Evolutionary conservation across 1,140 invertebrate genomes (phyloP).

Genomic region (Drosophila truncata): DNA sequence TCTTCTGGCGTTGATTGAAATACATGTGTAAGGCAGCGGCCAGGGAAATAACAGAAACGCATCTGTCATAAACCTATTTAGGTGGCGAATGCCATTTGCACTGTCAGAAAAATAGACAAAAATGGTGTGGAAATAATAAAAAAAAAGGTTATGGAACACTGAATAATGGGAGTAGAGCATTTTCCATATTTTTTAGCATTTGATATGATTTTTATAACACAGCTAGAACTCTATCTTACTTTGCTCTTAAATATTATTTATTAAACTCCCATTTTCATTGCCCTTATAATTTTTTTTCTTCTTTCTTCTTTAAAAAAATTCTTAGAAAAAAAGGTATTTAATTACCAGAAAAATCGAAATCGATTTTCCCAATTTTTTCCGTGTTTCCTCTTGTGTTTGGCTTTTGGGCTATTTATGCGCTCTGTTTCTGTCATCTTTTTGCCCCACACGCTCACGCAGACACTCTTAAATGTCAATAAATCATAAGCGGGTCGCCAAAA

Average conservation of each 20-base stretch:
- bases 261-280: neutral
- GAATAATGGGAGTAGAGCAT: neutral
- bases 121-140: constrained; percentile 1
- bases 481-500: constrained; percentile 54
- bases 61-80: constrained; percentile 48
- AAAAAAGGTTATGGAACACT: neutral
- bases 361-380: constrained; percentile 7
- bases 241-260: neutral
- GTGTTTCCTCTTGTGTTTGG: constrained; percentile 21
- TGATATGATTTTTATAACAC: neutral
- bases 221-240: rapidly evolving
- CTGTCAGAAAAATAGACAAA: constrained; percentile 8
- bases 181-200: neutral
- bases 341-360: constrained; percentile 18
- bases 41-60: constrained; percentile 19
- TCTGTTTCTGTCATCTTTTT: constrained; percentile 50
- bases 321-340: neutral
- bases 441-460: constrained; percentile 50
- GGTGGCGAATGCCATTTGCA: constrained; percentile 22
- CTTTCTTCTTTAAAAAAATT: neutral
- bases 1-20: constrained; percentile 51
- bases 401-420: constrained; percentile 47
- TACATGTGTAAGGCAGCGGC: constrained; percentile 19
- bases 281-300: too few relatives aligned
- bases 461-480: constrained; percentile 77